These are phyloP conservation scores for Pelobates cultripes DNA, from an alignment of 2,797 vertebrate species.

Conservation along the genomic window DNA sequence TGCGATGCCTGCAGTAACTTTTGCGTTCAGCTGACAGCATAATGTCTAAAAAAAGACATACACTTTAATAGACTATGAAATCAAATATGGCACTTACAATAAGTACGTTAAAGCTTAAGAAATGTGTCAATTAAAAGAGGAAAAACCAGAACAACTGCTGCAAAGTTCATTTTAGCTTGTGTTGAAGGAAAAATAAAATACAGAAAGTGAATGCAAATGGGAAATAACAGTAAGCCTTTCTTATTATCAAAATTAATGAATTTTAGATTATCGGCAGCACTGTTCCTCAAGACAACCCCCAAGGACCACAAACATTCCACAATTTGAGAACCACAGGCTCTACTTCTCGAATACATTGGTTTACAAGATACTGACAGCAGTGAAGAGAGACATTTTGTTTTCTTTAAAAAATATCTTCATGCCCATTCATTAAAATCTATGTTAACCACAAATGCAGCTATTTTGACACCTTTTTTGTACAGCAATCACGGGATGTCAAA, in stretches of 20 bases:
- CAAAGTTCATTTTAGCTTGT: conserved; percentile 70
- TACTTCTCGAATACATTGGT: conserved; percentile 15
- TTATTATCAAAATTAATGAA: conserved; percentile 44
- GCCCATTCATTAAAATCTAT: not conserved
- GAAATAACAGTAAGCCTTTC: conserved; percentile 73
- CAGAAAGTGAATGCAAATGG: conserved; percentile 27
- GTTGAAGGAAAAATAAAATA: conserved; percentile 54
- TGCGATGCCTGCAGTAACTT: conserved; percentile 6
- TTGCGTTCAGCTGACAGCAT: not conserved
- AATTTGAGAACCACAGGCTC: conserved; percentile 38
- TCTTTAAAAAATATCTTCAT: conserved; percentile 1
- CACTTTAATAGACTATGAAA: conserved; percentile 63
- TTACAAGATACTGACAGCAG: conserved; percentile 46
- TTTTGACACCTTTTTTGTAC: not conserved
- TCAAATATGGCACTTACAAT: conserved; percentile 79
- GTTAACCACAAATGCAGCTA: not conserved
- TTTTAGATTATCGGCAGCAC: no score
- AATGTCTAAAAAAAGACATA: conserved; percentile 40
- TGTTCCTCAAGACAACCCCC: no score
- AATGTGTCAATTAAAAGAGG: conserved; percentile 58
- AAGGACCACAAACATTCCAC: no score
- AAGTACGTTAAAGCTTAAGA: conserved; percentile 80
- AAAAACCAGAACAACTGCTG: conserved; percentile 78
- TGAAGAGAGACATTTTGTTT: conserved; percentile 14
- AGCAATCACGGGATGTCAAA: not conserved